Conservation (phyloP, 2,888 invertebrate genomes). For the Deroplatys truncata region DNA sequence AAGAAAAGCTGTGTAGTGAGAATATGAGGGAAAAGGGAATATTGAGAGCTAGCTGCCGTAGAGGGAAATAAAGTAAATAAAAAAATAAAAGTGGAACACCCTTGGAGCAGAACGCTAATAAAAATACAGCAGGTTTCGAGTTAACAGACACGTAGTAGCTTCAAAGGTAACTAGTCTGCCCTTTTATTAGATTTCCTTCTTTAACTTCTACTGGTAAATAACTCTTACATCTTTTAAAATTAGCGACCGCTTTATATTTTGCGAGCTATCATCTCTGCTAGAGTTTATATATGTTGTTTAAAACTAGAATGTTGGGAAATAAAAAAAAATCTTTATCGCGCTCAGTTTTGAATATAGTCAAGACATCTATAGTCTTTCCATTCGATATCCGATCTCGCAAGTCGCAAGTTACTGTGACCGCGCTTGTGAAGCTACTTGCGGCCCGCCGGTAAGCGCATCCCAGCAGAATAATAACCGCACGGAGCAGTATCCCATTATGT, state of each 20-base stretch:
- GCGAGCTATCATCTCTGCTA: no score
- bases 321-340: no score
- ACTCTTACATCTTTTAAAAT: not conserved
- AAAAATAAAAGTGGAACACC: not conserved
- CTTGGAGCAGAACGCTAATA: not conserved
- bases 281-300: no score
- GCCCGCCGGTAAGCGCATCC: no score
- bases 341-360: no score
- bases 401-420: no score
- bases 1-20: not conserved
- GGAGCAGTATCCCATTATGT: no score
- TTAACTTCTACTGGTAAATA: not conserved
- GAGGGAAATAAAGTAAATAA: not conserved
- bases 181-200: not conserved
- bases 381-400: no score
- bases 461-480: no score
- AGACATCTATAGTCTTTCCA: no score
- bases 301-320: no score
- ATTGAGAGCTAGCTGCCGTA: not conserved
- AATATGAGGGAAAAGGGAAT: not conserved
- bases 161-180: not conserved
- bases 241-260: not conserved
- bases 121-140: not conserved
- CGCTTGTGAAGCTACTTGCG: no score
- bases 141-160: not conserved